These are phyloP conservation scores for Epinotia brunnichana DNA, from an alignment of 2,888 invertebrate species.

Conservation along the genomic window DNA sequence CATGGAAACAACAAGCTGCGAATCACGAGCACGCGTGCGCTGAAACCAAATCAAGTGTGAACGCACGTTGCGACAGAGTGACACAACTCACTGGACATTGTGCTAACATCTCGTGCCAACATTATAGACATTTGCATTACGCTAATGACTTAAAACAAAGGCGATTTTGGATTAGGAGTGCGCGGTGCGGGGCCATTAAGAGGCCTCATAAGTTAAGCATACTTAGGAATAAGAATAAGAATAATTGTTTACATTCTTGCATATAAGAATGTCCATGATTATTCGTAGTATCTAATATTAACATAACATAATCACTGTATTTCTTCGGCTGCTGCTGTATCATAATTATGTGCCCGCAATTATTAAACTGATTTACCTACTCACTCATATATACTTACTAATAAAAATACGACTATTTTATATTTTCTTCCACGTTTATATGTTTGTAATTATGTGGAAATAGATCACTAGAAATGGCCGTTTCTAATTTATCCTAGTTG, in stretches of 20 bases:
- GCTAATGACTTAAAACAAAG: constrained; percentile 35
- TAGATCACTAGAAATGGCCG: background rate
- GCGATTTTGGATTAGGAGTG: constrained; percentile 8
- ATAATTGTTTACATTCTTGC: too few relatives aligned
- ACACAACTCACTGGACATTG: constrained; percentile 53
- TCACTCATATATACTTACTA: too few relatives aligned
- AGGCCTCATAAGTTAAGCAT: constrained; percentile 1
- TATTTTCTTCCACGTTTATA: too few relatives aligned
- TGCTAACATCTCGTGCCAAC: constrained; percentile 42
- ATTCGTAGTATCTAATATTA: background rate
- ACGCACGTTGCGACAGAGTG: constrained; percentile 62
- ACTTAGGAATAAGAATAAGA: too few relatives aligned
- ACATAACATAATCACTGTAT: background rate
- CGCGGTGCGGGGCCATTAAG: constrained; percentile 14
- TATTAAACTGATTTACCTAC: background rate
- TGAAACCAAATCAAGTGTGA: constrained; percentile 72
- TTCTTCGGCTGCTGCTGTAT: background rate
- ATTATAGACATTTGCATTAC: constrained; percentile 27
- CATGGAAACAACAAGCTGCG: constrained; percentile 40
- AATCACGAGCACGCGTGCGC: constrained; percentile 60
- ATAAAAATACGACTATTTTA: too few relatives aligned
- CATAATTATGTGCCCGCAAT: too few relatives aligned
- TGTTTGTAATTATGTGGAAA: too few relatives aligned
- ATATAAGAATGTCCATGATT: background rate
- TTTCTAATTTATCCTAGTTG: background rate